A percentile compares a stretch with the other conserved stretches of the same genome.
These are phyloP conservation scores for Sycobia sp. DNA, from an alignment of 1,140 invertebrate species.

Conservation along the genomic window DNA sequence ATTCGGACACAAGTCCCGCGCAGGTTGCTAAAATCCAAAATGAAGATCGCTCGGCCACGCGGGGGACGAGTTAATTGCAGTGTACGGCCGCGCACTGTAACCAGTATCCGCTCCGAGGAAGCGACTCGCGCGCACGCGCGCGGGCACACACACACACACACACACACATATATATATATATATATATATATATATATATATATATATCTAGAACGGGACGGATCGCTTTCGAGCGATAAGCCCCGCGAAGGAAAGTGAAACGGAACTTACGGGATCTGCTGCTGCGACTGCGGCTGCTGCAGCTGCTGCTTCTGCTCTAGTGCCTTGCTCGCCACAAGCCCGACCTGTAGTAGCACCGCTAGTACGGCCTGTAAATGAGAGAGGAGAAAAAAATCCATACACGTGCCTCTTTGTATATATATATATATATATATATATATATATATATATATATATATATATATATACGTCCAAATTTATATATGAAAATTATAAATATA, in stretches of 20 bases:
- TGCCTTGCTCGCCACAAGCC: conserved; percentile 58
- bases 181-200: too few species aligned
- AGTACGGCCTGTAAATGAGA: conserved; percentile 52
- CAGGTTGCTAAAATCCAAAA: too few species aligned
- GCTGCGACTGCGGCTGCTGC: conserved; percentile 44
- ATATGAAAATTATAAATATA: too few species aligned
- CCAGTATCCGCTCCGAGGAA: too few species aligned
- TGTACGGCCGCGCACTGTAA: too few species aligned
- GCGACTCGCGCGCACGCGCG: too few species aligned
- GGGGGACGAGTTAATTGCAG: too few species aligned
- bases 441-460: not conserved
- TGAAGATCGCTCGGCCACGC: too few species aligned
- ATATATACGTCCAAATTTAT: not conserved
- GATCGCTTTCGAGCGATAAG: conserved; percentile 25
- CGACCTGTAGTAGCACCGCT: conserved; percentile 58
- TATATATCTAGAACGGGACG: conserved; percentile 10
- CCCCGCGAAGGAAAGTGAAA: conserved; percentile 22
- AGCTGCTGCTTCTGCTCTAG: conserved; percentile 51
- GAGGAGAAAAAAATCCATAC: conserved; percentile 11
- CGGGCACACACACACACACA: too few species aligned
- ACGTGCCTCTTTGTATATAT: too few species aligned
- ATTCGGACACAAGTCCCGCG: too few species aligned
- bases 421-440: not conserved
- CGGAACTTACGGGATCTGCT: conserved; percentile 50
- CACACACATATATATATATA: too few species aligned